Conservation (phyloP, 2,888 invertebrate species). For the Caenorhabditis sp. region DNA sequence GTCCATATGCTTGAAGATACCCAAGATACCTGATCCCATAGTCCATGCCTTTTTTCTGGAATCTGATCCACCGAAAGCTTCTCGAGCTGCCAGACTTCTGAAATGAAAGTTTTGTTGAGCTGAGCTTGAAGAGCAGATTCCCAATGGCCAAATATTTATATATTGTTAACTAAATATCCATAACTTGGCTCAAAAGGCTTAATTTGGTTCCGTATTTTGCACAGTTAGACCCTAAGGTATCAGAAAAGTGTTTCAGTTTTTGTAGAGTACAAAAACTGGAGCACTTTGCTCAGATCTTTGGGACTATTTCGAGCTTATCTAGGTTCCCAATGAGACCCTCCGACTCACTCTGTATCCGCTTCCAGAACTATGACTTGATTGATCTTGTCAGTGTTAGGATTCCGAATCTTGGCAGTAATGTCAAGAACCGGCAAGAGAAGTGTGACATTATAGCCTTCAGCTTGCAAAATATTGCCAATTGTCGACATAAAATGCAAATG, state of each 20-base stretch:
- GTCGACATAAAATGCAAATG: conserved; percentile 38
- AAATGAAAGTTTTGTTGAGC: background rate
- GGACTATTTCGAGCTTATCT: no score
- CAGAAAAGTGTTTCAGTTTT: no score
- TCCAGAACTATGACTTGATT: conserved; percentile 22
- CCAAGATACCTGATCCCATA: conserved; percentile 18
- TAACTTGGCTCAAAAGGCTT: no score
- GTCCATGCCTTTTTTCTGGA: conserved; percentile 22
- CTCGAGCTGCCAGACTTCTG: conserved; percentile 13
- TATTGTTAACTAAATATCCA: no score
- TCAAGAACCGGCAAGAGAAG: conserved; percentile 36
- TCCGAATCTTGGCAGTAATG: conserved; percentile 11
- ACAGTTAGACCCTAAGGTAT: no score
- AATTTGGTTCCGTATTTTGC: no score
- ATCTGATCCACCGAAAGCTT: conserved; percentile 15
- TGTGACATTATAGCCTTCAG: conserved; percentile 46
- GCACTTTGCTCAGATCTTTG: no score
- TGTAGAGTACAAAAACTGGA: no score
- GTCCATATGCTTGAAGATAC: conserved; percentile 1
- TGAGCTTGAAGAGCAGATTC: background rate
- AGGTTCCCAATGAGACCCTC: no score
- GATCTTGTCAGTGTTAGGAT: conserved; percentile 13
- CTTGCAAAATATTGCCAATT: conserved; percentile 30
- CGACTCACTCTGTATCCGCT: conserved; percentile 20
- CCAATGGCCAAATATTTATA: no score